Evolutionary conservation across 1,140 invertebrate species (phyloP).

Genomic region (Aphidius ervi): DNA sequence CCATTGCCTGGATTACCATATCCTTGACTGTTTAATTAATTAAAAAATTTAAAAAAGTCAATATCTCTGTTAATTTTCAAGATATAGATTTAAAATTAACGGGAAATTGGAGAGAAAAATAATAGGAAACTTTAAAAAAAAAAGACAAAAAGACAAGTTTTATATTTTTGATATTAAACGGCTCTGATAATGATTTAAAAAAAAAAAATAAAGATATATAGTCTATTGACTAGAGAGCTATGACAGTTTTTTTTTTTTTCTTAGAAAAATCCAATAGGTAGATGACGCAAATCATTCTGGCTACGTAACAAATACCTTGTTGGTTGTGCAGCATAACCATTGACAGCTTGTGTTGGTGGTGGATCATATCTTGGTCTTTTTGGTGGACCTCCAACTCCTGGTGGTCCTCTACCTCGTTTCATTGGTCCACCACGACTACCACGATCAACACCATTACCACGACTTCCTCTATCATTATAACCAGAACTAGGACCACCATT

Average conservation of each 20-base stretch:
- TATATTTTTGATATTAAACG: no score
- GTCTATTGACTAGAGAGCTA: no score
- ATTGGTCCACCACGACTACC: slow-evolving; percentile 42
- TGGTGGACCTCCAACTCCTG: slow-evolving; percentile 45
- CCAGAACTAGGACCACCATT: slow-evolving; percentile 39
- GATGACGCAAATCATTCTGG: no score
- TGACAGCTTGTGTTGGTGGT: slow-evolving; percentile 41
- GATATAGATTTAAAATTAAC: no score
- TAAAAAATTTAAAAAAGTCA: neutral
- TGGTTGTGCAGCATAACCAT: slow-evolving; percentile 47
- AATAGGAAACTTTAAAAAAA: no score
- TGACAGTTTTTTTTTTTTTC: no score
- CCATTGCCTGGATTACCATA: slow-evolving; percentile 42
- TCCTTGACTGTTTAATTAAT: slow-evolving; percentile 37
- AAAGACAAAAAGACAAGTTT: no score
- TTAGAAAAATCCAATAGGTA: no score
- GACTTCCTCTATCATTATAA: slow-evolving; percentile 25
- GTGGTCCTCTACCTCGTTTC: slow-evolving; percentile 46
- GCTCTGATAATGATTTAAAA: no score
- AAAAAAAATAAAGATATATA: no score
- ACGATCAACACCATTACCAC: slow-evolving; percentile 33
- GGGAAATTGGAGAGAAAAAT: no score
- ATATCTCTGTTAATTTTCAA: no score
- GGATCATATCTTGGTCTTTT: slow-evolving; percentile 50
- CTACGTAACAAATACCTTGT: slow-evolving; percentile 25